Evolutionary conservation across 2,888 invertebrate genomes (phyloP).

Genomic region (Malthinus seriepunctatus): DNA sequence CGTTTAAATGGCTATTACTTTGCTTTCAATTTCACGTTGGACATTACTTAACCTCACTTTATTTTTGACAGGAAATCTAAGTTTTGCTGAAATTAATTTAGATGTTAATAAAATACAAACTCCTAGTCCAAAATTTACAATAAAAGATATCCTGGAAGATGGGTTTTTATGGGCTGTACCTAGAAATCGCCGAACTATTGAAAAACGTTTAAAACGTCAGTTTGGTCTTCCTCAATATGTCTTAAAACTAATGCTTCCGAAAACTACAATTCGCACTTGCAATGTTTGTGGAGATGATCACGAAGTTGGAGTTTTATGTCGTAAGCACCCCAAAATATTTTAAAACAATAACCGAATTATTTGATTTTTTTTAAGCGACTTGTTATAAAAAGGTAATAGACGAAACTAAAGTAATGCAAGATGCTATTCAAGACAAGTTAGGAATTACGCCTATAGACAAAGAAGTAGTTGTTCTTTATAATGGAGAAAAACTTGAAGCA

Average conservation of each 20-base stretch:
- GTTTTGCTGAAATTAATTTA: constrained; percentile 40
- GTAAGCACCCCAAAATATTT: constrained; percentile 59
- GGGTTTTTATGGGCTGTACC: constrained; percentile 84
- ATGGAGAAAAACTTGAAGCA: constrained; percentile 74
- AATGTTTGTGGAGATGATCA: constrained; percentile 83
- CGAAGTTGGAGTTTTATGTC: constrained; percentile 78
- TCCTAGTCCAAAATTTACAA: constrained; percentile 52
- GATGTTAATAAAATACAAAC: constrained; percentile 12
- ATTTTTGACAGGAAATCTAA: constrained; percentile 45
- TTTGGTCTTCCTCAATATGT: constrained; percentile 70
- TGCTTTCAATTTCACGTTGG: neutral
- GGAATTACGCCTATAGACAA: constrained; percentile 76
- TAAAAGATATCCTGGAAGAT: constrained; percentile 71
- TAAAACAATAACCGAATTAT: neutral
- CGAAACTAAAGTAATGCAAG: constrained; percentile 82
- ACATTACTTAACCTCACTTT: constrained; percentile 31
- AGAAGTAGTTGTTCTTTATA: constrained; percentile 84
- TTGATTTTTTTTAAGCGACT: constrained; percentile 61
- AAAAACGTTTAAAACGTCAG: constrained; percentile 72
- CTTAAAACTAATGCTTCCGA: constrained; percentile 72
- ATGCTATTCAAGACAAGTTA: constrained; percentile 71
- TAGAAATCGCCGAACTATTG: constrained; percentile 74
- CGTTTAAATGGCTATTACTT: constrained; percentile 7
- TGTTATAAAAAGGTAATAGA: constrained; percentile 82
- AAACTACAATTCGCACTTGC: constrained; percentile 76